phyloP scores from a whole-genome alignment of 2,797 vertebrate genomes.

The Muraenolepis orangiensis region DNA sequence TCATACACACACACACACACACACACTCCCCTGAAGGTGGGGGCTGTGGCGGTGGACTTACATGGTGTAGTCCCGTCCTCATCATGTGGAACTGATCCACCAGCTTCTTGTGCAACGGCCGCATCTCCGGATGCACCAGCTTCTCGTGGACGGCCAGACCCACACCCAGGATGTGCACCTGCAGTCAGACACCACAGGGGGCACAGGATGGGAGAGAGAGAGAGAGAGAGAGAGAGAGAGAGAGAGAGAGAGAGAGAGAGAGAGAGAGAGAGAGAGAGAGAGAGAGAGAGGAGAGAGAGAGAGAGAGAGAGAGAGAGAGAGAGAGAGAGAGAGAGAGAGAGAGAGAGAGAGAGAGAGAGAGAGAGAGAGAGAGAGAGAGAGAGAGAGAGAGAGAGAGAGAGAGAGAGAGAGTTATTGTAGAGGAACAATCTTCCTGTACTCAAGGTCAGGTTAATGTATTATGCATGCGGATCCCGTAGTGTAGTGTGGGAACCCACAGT shows the following conservation, averaged over 20 bases:
- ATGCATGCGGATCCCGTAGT: neutral
- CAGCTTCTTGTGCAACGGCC: slow-evolving; percentile 96
- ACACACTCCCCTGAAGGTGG: too few species aligned
- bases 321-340: neutral
- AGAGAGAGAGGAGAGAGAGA: neutral
- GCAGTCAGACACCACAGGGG: slow-evolving; percentile 15
- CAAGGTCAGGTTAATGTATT: neutral
- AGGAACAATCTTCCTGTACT: neutral
- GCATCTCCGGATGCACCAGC: slow-evolving; percentile 98
- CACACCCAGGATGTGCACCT: slow-evolving; percentile 95
- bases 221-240: neutral
- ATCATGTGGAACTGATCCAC: slow-evolving; percentile 99
- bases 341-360: neutral
- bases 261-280: neutral
- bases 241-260: neutral
- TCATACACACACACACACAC: neutral
- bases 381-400: neutral
- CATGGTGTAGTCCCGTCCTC: slow-evolving; percentile 93
- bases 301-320: neutral
- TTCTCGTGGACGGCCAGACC: slow-evolving; percentile 97
- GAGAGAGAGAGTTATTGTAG: neutral
- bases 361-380: neutral
- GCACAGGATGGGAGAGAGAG: too few species aligned
- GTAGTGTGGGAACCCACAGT: too few species aligned
- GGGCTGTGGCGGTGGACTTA: slow-evolving; percentile 76